Base-by-base conservation (phyloP, 2,888 invertebrate genomes). In the Augiades crinisus region DNA sequence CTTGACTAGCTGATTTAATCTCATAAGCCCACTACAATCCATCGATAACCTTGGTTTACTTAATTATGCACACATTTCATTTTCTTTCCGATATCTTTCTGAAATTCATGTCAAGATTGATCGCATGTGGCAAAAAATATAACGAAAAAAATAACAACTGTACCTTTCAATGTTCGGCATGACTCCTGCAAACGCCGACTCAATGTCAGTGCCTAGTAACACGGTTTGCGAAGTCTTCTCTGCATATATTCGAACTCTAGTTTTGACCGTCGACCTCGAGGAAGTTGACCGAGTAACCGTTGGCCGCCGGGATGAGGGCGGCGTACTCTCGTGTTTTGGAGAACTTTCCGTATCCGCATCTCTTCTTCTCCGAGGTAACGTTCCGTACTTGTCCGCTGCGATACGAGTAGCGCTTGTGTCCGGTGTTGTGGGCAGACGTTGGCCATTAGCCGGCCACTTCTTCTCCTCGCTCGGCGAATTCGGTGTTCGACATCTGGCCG, bases 211-310 rank as follows among this genome's bases (percentile, higher is more conserved):
- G 47, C 93, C 92, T 0, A 94, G 92, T 44, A 96, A 78, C 16
- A 94, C 94, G 0, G 96, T 96, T 75, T 96, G 96, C 8, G 92
- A 91, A 40, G 92, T 91, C 24, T 92, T 94, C 78, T 96, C 96
- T 61, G 96, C 95, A 74, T 95, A 96, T 60, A 96, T 96, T 67
- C 93, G 91, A 0, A 94, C 86, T 19, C 87, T 75, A 4, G 81
- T 74, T 62, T 84, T 85, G 10, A 78, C 75, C 1, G 82, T 71
- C 7, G 82, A 75, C 8, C 88, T 77, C 5, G 88, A 81, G 0
- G 88, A 87, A 17, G 69, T 67, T 0, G 90, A 87, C 1, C 88
- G 75, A 2, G 81, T 70, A 17, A 89, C 72, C 2, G 88, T 81
- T 0, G 88, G 85, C 5, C 88, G 71, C 40, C 85, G 72, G 3